Conservation (phyloP, 2,113 vertebrate genomes). For the Hymenochirus boettgeri region DNA sequence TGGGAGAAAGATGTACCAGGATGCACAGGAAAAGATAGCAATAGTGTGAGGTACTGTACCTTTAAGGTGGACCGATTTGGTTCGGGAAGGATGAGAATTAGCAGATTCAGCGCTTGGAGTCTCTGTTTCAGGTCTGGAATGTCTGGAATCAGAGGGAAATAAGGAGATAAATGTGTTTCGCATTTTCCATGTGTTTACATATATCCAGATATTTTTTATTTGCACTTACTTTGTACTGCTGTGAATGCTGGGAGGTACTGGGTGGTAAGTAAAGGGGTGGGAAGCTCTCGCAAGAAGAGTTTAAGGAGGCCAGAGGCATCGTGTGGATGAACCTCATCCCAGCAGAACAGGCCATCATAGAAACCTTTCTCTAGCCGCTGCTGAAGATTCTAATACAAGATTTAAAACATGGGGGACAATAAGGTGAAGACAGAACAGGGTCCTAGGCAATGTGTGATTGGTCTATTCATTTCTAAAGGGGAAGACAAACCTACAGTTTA, state of each 20-base stretch:
- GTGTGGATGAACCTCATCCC: slow-evolving; percentile 83
- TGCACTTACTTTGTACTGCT: slow-evolving; percentile 74
- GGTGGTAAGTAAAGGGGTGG: slow-evolving; percentile 73
- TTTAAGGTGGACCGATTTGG: slow-evolving; percentile 84
- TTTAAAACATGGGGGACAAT: not conserved
- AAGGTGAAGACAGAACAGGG: not conserved
- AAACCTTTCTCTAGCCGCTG: slow-evolving; percentile 78
- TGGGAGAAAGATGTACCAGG: not conserved
- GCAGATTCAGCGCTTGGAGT: slow-evolving; percentile 81
- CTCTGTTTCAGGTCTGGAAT: slow-evolving; percentile 80
- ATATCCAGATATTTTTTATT: slow-evolving; percentile 42
- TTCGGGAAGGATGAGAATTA: slow-evolving; percentile 81
- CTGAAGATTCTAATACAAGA: slow-evolving; percentile 79
- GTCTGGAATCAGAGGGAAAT: slow-evolving; percentile 52
- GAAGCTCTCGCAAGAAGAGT: slow-evolving; percentile 86
- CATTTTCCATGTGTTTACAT: too few relatives aligned
- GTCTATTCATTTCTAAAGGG: too few relatives aligned
- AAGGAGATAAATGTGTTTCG: too few relatives aligned
- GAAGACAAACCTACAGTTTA: too few relatives aligned
- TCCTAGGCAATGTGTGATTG: too few relatives aligned
- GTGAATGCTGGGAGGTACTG: slow-evolving; percentile 85
- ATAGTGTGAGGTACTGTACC: slow-evolving; percentile 56
- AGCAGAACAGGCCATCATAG: slow-evolving; percentile 68
- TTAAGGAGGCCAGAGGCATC: slow-evolving; percentile 82
- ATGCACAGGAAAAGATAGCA: not conserved